Evolutionary conservation across 2,113 vertebrate genomes (phyloP).

Genomic region (Cathartes aura): DNA sequence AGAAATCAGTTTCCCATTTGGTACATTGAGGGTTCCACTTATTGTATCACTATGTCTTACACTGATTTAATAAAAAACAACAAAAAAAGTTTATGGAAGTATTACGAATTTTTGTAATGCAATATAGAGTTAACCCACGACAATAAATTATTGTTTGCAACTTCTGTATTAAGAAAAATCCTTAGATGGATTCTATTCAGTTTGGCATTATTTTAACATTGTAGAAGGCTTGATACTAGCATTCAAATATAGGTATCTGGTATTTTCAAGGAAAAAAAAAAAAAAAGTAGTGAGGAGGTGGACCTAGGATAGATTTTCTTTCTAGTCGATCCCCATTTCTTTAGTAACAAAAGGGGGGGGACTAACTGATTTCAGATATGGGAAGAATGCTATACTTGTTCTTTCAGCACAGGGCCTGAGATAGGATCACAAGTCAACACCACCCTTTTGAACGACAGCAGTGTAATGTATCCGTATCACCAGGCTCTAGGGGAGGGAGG

Average conservation of each 20-base stretch:
- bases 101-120: not conserved
- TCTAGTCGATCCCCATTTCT: not conserved
- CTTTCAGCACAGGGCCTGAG: not conserved
- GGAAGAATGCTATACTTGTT: not conserved
- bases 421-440: not conserved
- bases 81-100: not conserved
- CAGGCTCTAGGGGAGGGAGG: not conserved
- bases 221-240: not conserved
- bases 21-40: not conserved
- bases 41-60: not conserved
- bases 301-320: not conserved
- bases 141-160: not conserved
- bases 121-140: not conserved
- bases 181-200: not conserved
- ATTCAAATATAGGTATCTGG: not conserved
- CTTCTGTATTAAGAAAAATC: not conserved
- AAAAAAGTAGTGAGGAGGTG: not conserved
- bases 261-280: not conserved
- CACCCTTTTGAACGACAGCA: not conserved
- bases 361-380: not conserved
- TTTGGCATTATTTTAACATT: not conserved
- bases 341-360: not conserved
- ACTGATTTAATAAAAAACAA: not conserved
- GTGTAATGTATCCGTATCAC: rapidly evolving
- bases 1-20: not conserved